Conservation (phyloP, 2,113 vertebrate species). For the Chlorodrepanis virens region DNA sequence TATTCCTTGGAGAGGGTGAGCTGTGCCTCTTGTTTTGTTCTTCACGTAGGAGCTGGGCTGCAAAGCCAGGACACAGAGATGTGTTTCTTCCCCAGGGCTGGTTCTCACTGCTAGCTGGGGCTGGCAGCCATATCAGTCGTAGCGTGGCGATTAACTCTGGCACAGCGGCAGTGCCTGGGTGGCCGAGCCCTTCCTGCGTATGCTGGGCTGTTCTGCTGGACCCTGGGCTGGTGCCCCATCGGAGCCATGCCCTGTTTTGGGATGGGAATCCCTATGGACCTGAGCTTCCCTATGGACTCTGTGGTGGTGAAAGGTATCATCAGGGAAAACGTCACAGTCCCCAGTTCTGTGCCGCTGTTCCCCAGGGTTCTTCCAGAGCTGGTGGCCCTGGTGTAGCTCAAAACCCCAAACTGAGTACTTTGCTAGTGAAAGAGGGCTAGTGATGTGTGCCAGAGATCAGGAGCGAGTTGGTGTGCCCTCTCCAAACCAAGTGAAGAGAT, state of each 20-base stretch:
- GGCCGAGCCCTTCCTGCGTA: fast-evolving
- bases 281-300: fast-evolving
- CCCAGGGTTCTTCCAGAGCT: not conserved
- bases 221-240: fast-evolving
- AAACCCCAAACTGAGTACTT: not conserved
- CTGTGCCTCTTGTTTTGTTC: not conserved
- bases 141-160: fast-evolving
- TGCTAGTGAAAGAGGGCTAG: not conserved
- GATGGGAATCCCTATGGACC: not conserved
- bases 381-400: not conserved
- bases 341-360: not conserved
- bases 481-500: not conserved
- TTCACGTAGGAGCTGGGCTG: fast-evolving
- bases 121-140: not conserved
- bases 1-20: not conserved
- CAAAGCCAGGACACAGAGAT: not conserved
- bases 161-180: fast-evolving
- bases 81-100: constrained; percentile 17
- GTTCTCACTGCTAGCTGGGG: not conserved
- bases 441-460: not conserved
- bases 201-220: not conserved
- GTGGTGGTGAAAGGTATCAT: not conserved
- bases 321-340: not conserved
- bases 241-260: fast-evolving
- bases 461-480: not conserved